Percentiles rank a stretch among this genome's conserved stretches.
Evolutionary conservation across 2,888 invertebrate species (phyloP).

Genomic region (Sussaba pulchella): DNA sequence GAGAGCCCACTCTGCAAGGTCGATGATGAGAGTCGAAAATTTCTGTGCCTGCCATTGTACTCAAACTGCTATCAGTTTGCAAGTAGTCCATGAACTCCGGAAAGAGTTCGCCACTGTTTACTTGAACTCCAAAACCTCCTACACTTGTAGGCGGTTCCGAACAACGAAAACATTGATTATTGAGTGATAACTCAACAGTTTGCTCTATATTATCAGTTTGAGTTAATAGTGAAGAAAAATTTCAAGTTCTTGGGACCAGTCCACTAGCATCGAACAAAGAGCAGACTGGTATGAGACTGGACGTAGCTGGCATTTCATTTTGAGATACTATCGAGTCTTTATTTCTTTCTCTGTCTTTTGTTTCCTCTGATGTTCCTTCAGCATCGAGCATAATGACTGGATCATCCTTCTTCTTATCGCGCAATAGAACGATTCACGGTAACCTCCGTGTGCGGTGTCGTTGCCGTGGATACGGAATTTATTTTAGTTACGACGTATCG

Average conservation of each 20-base stretch:
- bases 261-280: too few relatives aligned
- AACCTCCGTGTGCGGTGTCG: too few relatives aligned
- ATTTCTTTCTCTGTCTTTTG: constrained; percentile 37
- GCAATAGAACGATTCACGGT: too few relatives aligned
- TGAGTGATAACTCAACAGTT: not conserved
- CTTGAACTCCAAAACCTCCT: constrained; percentile 21
- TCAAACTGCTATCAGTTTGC: constrained; percentile 14
- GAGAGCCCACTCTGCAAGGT: constrained; percentile 33
- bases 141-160: constrained; percentile 43
- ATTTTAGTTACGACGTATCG: too few relatives aligned
- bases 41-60: constrained; percentile 36
- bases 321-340: constrained; percentile 37
- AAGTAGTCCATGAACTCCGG: constrained; percentile 35
- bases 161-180: constrained; percentile 51
- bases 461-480: too few relatives aligned
- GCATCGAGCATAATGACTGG: constrained; percentile 48
- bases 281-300: constrained; percentile 36
- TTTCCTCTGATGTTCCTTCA: constrained; percentile 15
- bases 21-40: constrained; percentile 24
- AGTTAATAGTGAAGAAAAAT: constrained; percentile 29
- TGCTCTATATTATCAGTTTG: constrained; percentile 39
- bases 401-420: constrained; percentile 33
- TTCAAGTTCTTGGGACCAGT: constrained; percentile 2
- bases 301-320: constrained; percentile 45
- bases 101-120: constrained; percentile 37